Evolutionary conservation across 2,113 vertebrate genomes (phyloP).

Genomic region (Antennarius striatus): DNA sequence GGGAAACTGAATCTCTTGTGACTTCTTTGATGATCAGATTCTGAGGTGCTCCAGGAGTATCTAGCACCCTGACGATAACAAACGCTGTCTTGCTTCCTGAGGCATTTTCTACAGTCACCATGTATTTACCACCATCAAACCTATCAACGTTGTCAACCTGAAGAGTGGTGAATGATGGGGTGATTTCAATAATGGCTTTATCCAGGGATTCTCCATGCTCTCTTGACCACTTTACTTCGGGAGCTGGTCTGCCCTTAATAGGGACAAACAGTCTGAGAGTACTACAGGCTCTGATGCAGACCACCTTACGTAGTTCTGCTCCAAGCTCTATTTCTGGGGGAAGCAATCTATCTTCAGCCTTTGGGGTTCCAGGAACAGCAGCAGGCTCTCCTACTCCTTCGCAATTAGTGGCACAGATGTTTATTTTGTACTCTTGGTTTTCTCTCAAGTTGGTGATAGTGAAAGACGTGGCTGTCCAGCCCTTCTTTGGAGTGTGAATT

Average conservation of each 20-base stretch:
- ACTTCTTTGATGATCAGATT: conserved; percentile 92
- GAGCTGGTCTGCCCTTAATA: conserved; percentile 95
- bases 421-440: conserved; percentile 97
- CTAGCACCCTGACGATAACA: conserved; percentile 94
- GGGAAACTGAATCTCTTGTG: conserved; percentile 91
- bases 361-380: conserved; percentile 90
- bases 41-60: conserved; percentile 95
- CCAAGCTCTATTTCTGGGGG: conserved; percentile 96
- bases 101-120: conserved; percentile 92
- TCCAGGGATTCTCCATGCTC: conserved; percentile 92
- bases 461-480: conserved; percentile 92
- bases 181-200: conserved; percentile 91
- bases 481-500: conserved; percentile 88
- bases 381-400: conserved; percentile 95
- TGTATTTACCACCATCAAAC: conserved; percentile 96
- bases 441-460: conserved; percentile 91
- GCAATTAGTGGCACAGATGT: conserved; percentile 93
- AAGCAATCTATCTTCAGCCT: conserved; percentile 92
- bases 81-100: conserved; percentile 94
- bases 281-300: conserved; percentile 91
- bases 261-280: conserved; percentile 96
- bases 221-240: conserved; percentile 96
- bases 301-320: conserved; percentile 93
- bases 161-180: conserved; percentile 92
- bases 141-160: conserved; percentile 92